Conservation (phyloP, 2,797 vertebrate species). For the Nannoperca obscura region DNA sequence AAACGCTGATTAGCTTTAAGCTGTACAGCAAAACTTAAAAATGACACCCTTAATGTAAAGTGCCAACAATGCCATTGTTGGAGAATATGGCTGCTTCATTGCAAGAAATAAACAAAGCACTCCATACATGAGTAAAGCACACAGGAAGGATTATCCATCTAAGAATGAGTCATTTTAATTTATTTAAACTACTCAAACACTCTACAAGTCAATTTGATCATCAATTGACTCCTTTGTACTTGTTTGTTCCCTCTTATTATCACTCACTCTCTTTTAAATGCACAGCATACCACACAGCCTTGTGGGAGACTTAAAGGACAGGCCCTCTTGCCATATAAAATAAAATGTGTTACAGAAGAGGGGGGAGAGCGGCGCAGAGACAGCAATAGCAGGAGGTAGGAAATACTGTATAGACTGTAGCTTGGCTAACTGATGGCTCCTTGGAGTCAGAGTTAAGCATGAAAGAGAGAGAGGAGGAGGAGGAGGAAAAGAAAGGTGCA, state of each 20-base stretch:
- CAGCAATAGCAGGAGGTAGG: constrained; percentile 29
- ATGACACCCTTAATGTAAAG: neutral
- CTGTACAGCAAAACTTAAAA: neutral
- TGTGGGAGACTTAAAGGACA: constrained; percentile 51
- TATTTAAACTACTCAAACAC: constrained; percentile 31
- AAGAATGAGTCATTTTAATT: constrained; percentile 33
- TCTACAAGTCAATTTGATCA: constrained; percentile 39
- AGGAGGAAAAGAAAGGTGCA: constrained; percentile 35
- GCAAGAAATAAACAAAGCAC: constrained; percentile 20
- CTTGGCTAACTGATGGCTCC: constrained; percentile 61
- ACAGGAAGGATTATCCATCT: constrained; percentile 7
- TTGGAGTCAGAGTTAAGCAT: constrained; percentile 48
- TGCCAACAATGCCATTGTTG: constrained; percentile 19
- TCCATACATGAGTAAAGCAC: constrained; percentile 14
- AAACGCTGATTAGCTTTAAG: constrained; percentile 6
- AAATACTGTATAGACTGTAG: constrained; percentile 45
- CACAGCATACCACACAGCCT: constrained; percentile 40
- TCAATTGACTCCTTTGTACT: constrained; percentile 21
- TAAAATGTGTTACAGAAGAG: constrained; percentile 50
- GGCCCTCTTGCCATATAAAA: constrained; percentile 47
- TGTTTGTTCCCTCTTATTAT: constrained; percentile 13
- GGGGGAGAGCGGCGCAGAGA: neutral
- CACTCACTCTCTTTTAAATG: constrained; percentile 43
- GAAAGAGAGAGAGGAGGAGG: constrained; percentile 12
- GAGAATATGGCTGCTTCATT: constrained; percentile 24